Base-by-base conservation (phyloP, 2,888 invertebrate genomes). In the Agrochola lota region DNA sequence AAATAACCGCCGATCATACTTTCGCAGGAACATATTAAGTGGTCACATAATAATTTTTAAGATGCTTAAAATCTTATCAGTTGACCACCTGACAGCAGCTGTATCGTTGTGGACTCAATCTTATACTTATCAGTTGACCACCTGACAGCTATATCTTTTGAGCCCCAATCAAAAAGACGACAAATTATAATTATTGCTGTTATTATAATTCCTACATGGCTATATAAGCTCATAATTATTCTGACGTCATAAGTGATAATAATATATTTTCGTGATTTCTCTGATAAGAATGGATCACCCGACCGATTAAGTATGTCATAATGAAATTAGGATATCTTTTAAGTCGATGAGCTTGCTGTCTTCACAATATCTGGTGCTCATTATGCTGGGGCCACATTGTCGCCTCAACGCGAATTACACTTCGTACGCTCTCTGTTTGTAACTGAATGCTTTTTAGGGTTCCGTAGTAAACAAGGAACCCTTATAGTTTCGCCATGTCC, bases 241-340 rank as follows among this genome's bases (percentile, higher is more conserved):
- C 20, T 83, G 67, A 63, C 68, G 78, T 63, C 78, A 55, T n/a
- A 9, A 2, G 12, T 9, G 78, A 83, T 78, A 71, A 46, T 43
- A 55, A 46, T 43, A 55, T 71, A 68, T 57, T 57, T 80, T 30
- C n/a, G 57, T 74, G 20, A 80, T 78, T 63, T 78, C 2, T 46
- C 35, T 57, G 83, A 78, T 81, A 83, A 71, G 9, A n/a, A 43
- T 35, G 30, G 57, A 77, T 83, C 43, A 83, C 60, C 55, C 77
- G 55, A 80, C 67, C 67, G 17, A 2, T 70, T 81, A 52, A 52
- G 20, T 52, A 69, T 68, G 23, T 66, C 35, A n/a, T 68, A 43
- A 57, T 74, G 9, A 46, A 57, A 43, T 60, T 30, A 11, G 30
- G 17, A 59, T 80, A 76, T 64, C 8, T 75, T 59, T 75, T 55